Evolutionary conservation across 2,797 vertebrate species (phyloP), one percentile per base, ranked within the genome.

Genomic region (Rhabdophis nuchalis): DNA sequence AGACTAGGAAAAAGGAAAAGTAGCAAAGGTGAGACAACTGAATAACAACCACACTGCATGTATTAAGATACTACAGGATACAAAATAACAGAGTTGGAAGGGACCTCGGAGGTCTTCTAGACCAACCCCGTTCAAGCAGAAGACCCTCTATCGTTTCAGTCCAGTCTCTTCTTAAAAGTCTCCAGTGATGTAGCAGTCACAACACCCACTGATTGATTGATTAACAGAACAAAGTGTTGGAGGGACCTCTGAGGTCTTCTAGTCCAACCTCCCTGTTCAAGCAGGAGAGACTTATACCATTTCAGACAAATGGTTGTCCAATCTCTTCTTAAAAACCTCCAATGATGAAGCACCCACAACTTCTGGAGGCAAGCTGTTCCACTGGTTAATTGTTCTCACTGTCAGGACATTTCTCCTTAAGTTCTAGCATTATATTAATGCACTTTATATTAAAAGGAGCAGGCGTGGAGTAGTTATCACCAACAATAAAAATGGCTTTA

Each of bases 1-100:
- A 93, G 98, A 98, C 99, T 99, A 93, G 1, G 7, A 88, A 60
- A 89, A 90, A 96, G 86, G 52, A 60, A 25, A 25, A 87, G 86
- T 1, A 91, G 90, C 9, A 10, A 85, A 11, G 52, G 27, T 12
- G 56, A 46, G 29, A 5, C 56, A 57, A 92, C 54, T 61, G 89
- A 61, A 57, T 72, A 89, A 52, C 11, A 2, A 89, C 91, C 2
- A 58, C 0, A 9, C 13, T 20, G 5, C 7, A 12, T 5, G 7
- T 50, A 5, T 18, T 29, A 56, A n/a, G 36, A 27, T 36, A 50
- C n/a, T 85, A 41, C 7, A 36, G 16, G 18, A 18, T 8, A 32
- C 2, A 29, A 29, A 64, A 64, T 68, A 2, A 5, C 46, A 46
- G 46, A 46, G 46, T 46, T 46, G n/a, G n/a, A n/a, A n/a, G 53